Conservation (phyloP, 92 coral and sea anemone genomes). For the Parazoanthus atlanticus region DNA sequence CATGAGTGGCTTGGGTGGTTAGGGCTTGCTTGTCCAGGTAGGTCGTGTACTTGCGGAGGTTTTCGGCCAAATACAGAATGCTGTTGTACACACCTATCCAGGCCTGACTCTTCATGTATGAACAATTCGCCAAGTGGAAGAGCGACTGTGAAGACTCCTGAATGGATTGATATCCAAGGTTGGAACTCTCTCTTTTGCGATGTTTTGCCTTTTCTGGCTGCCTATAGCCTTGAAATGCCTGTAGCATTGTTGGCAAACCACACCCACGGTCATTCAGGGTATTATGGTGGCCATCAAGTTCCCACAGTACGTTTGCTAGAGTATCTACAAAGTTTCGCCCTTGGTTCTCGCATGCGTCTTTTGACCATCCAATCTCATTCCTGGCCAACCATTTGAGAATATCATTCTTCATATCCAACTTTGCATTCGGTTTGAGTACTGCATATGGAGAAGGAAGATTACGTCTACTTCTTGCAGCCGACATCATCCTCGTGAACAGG, state of each 20-base stretch:
- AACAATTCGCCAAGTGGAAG: slow-evolving; percentile 40
- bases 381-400: slow-evolving; percentile 48
- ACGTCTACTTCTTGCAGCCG: slow-evolving; percentile 24
- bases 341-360: slow-evolving; percentile 44
- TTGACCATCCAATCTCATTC: slow-evolving; percentile 56
- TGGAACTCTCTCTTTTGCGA: slow-evolving; percentile 36
- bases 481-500: slow-evolving; percentile 30
- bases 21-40: slow-evolving; percentile 45
- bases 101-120: slow-evolving; percentile 48
- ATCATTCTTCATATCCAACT: slow-evolving; percentile 50
- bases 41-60: slow-evolving; percentile 47
- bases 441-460: slow-evolving; percentile 27
- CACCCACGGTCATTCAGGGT: slow-evolving; percentile 41
- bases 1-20: slow-evolving; percentile 37
- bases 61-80: slow-evolving; percentile 48
- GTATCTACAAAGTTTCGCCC: slow-evolving; percentile 45
- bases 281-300: slow-evolving; percentile 45
- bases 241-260: slow-evolving; percentile 47
- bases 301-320: slow-evolving; percentile 47
- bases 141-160: slow-evolving; percentile 48
- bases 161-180: slow-evolving; percentile 24
- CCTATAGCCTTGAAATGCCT: slow-evolving; percentile 39
- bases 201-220: slow-evolving; percentile 53
- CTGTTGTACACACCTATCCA: slow-evolving; percentile 54
- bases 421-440: slow-evolving; percentile 41